A percentile compares a stretch with the other conserved stretches of the same genome.
Conservation (phyloP, 64 coral and sea anemone species). For the Stichodactyla helianthus region DNA sequence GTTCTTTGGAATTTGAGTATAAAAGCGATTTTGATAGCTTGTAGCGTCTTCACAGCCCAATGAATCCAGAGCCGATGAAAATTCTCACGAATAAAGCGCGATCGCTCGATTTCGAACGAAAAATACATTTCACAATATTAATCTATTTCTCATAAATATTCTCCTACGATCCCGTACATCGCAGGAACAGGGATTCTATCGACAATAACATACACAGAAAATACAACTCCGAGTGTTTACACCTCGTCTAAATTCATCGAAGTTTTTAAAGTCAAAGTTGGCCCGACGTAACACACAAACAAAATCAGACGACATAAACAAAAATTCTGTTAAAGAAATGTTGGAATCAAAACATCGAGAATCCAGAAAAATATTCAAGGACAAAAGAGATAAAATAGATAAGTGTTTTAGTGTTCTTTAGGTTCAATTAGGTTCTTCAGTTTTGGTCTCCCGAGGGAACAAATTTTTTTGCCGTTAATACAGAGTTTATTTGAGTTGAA, state of each 20-base stretch:
- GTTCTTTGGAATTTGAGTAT: neutral
- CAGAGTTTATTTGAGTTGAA: neutral
- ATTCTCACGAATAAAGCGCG: neutral
- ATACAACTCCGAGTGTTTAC: neutral
- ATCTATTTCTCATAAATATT: neutral
- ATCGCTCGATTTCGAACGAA: neutral
- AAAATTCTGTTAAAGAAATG: neutral
- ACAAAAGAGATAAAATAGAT: neutral
- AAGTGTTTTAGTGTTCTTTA: neutral
- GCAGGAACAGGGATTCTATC: neutral
- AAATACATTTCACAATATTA: neutral
- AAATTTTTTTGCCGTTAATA: neutral
- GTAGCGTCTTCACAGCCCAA: neutral
- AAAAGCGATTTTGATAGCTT: neutral
- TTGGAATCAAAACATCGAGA: neutral
- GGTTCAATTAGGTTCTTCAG: neutral
- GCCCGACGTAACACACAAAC: neutral
- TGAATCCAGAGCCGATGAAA: neutral
- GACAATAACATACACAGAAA: neutral
- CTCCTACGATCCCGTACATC: neutral
- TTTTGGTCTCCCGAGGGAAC: neutral
- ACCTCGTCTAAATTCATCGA: neutral
- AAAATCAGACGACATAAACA: neutral
- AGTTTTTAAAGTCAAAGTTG: slow-evolving; percentile 11
- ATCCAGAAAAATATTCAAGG: neutral